Base-by-base conservation (phyloP, 2,797 vertebrate genomes). In the Sebastolobus altivelis region DNA sequence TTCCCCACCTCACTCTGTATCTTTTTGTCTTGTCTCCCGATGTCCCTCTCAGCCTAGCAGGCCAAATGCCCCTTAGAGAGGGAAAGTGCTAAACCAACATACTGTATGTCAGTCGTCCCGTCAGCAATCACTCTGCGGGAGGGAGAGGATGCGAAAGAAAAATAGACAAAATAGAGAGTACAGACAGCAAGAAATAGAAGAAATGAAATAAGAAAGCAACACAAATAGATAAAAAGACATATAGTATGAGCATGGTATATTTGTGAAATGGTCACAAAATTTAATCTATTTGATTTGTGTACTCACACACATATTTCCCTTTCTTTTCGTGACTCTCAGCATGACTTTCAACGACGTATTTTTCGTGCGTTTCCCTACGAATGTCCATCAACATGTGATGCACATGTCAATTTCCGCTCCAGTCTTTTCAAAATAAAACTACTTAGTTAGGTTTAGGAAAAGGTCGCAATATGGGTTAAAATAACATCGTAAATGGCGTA, bases 21-120 rank as follows among this genome's bases (percentile, higher is more conserved):
- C 43, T 46, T 63, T 46, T 25, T 25, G 25, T 25, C 25, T 25
- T 60, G 2, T 25, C 31, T 72, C 54, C 33, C 38, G 10, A 40
- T 56, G 61, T 59, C 52, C n/a, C 38, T 77, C 11, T 60, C 20
- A 65, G 38, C 25, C 43, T 65, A 7, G 2, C 13, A 37, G 78
- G 55, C 86, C 80, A 93, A 94, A 94, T 94, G 92, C 90, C 93
- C 91, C 80, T 56, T 35, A 13, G 13, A 79, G 93, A 92, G 80
- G 89, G 85, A 90, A 90, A 88, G 78, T 40, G 83, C 85, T 89
- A 90, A 79, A 75, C 66, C 79, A 92, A 88, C 88, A 90, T 75
- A 40, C 25, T 61, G 68, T 56, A 87, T 73, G 82, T 95, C 94
- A 92, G 54, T 33, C 25, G n/a, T 85, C 76, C 88, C 91, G 87